These are phyloP conservation scores for Acanthurus leucopareius DNA, from an alignment of 2,797 vertebrate species.

Conservation along the genomic window DNA sequence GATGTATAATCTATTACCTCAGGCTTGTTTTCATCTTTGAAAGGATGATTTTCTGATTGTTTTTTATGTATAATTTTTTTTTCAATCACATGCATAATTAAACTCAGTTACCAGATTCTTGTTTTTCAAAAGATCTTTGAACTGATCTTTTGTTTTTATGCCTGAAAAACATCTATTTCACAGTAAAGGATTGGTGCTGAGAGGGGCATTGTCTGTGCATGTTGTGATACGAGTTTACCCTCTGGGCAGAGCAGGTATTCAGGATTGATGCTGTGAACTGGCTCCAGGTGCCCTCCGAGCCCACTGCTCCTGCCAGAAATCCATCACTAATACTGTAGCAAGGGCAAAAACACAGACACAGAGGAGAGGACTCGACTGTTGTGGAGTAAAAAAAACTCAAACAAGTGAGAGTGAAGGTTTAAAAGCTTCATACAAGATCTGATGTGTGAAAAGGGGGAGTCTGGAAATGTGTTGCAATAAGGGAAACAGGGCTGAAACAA, in stretches of 20 bases:
- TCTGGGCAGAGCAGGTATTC: slow-evolving; percentile 33
- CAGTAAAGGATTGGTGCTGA: slow-evolving; percentile 6
- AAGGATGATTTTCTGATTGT: no score
- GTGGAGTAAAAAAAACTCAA: neutral
- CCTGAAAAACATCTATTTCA: slow-evolving; percentile 2
- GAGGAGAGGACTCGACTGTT: neutral
- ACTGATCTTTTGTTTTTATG: no score
- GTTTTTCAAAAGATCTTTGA: neutral
- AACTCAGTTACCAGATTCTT: no score
- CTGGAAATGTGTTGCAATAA: neutral
- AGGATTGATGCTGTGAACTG: slow-evolving; percentile 61
- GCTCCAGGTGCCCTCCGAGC: slow-evolving; percentile 51
- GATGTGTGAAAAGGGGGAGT: neutral
- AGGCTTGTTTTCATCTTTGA: no score
- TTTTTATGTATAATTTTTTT: no score
- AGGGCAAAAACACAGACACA: slow-evolving; percentile 32
- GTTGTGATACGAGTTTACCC: slow-evolving; percentile 44
- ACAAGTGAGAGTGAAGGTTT: neutral
- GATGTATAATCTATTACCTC: no score
- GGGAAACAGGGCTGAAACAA: neutral
- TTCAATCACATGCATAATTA: no score
- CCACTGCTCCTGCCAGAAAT: slow-evolving; percentile 52
- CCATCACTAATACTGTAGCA: slow-evolving; percentile 49
- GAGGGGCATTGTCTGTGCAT: slow-evolving; percentile 30
- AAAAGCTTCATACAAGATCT: no score